Percentiles rank a stretch among this genome's conserved stretches.
Evolutionary conservation across 2,888 invertebrate genomes (phyloP).

Genomic region (Dorcus parallelipipedus): DNA sequence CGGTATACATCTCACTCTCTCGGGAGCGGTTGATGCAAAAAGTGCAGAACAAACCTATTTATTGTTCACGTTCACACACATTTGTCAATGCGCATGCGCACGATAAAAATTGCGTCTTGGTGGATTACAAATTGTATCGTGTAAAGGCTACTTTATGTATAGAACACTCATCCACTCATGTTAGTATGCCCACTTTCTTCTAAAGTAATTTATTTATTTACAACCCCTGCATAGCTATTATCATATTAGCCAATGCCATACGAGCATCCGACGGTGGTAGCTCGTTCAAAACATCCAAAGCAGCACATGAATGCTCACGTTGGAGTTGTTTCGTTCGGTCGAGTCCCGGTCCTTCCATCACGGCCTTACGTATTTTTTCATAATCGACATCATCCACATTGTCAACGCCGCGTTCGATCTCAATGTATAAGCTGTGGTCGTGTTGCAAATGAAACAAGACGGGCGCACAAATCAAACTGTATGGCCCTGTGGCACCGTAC

Average conservation of each 20-base stretch:
- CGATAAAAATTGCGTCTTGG: too few relatives aligned
- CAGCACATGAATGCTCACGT: conserved; percentile 70
- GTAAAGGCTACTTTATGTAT: too few relatives aligned
- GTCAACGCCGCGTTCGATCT: conserved; percentile 65
- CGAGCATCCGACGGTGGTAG: conserved; percentile 81
- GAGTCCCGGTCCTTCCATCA: conserved; percentile 63
- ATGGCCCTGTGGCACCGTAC: conserved; percentile 48
- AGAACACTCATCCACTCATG: too few relatives aligned
- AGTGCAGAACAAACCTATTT: too few relatives aligned
- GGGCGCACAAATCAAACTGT: conserved; percentile 77
- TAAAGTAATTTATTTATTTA: conserved; percentile 19
- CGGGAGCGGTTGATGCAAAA: too few relatives aligned
- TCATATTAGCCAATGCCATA: conserved; percentile 81
- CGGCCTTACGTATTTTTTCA: conserved; percentile 48
- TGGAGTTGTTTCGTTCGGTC: conserved; percentile 72
- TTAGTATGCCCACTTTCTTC: too few relatives aligned
- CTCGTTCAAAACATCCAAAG: conserved; percentile 69
- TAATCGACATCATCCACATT: conserved; percentile 67
- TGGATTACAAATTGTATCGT: too few relatives aligned
- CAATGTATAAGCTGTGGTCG: conserved; percentile 64
- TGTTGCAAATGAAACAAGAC: conserved; percentile 77
- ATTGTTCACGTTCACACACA: too few relatives aligned
- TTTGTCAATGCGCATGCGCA: too few relatives aligned
- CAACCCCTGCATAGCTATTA: conserved; percentile 76
- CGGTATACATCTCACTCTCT: too few relatives aligned